Conservation (phyloP, 2,113 vertebrate genomes). For the Struthidea cinerea region DNA sequence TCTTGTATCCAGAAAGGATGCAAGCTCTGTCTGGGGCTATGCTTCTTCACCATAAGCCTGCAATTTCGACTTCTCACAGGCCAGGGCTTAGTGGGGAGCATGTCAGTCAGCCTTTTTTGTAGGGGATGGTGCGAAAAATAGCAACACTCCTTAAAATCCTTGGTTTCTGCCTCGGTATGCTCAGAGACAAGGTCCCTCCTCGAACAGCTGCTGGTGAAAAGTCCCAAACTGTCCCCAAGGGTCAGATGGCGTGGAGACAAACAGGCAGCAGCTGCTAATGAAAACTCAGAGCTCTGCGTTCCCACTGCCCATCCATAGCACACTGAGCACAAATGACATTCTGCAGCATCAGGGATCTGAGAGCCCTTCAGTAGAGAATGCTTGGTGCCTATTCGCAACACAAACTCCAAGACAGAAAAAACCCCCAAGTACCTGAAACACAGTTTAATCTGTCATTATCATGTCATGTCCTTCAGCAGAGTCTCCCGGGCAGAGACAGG, state of each 20-base stretch:
- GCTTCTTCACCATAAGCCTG: neutral
- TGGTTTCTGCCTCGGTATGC: rapidly evolving
- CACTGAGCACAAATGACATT: rapidly evolving
- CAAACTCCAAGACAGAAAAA: neutral
- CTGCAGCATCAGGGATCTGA: neutral
- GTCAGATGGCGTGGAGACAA: neutral
- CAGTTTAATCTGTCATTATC: neutral
- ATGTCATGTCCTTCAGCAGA: neutral
- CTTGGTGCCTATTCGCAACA: neutral
- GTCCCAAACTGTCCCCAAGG: neutral
- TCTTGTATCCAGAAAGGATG: neutral
- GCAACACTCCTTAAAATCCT: neutral
- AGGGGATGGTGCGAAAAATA: neutral
- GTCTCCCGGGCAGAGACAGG: neutral
- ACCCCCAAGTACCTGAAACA: neutral
- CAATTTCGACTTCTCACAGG: neutral
- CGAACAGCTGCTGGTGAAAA: neutral
- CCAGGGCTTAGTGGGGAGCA: neutral
- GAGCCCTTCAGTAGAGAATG: neutral
- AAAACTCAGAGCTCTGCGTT: neutral
- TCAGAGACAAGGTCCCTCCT: neutral
- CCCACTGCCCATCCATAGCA: neutral
- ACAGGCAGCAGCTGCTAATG: neutral
- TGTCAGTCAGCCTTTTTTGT: neutral
- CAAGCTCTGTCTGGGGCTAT: neutral